Base-by-base conservation (phyloP, 2,888 invertebrate genomes). In the Spialia ferax region DNA sequence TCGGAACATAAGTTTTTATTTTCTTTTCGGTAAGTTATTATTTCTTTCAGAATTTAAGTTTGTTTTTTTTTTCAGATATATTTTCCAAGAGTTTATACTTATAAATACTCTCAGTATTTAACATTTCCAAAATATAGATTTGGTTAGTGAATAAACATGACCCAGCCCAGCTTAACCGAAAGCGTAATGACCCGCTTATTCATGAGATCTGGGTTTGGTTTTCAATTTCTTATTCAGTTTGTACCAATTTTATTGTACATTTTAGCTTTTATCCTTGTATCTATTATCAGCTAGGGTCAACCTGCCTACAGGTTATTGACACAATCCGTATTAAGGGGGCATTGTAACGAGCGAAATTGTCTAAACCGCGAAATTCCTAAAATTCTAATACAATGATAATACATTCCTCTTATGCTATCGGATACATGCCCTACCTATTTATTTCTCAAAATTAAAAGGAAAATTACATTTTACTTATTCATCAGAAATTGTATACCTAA, bases 201-300 rank as follows among this genome's bases (percentile, higher is more conserved):
- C 56, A 56, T 56, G 32, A 35, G 38, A 57, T 38, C 57, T 57
- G 20, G 15, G n/a, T 23, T 52, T 23, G 52, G 10, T 52, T 38
- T 52, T 23, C 15, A 38, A 57, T n/a, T 23, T 59, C 23, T 42
- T 59, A 59, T 59, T 45, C 42, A 42, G 23, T 59, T n/a, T 8
- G 45, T 42, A 45, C 42, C n/a, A 22, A n/a, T 35, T 38, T 57
- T 13, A 38, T 38, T 57, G 35, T 23, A 11, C 11, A 48, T 48
- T 20, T 48, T 10, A 48, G 18, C 38, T 23, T 57, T 23, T 38
- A 22, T n/a, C 0, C 35, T 57, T 38, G 38, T 42, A 15, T 22
- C 35, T 57, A 23, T 38, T 57, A n/a, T 57, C 42, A 59, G 42
- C 3, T 42, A 42, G 42, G 10, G 38, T 38, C 38, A 38, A 13